Base-by-base conservation (phyloP, 1,140 invertebrate genomes). In the Gonioctena quinquepunctata region DNA sequence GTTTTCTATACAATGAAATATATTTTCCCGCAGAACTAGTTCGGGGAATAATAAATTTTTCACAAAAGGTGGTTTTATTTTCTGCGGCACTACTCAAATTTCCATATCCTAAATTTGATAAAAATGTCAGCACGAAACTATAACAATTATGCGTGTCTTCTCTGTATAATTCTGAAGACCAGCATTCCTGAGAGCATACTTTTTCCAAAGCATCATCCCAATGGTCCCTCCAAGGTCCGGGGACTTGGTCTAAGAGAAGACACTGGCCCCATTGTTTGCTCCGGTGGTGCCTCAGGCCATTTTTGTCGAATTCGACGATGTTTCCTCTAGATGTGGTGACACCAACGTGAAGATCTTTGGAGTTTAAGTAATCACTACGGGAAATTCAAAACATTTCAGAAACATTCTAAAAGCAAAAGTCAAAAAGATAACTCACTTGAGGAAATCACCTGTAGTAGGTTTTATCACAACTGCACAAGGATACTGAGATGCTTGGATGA, bases 271-370 rank as follows among this genome's bases (percentile, higher is more conserved):
- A 93, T 78, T 86, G 80, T 80, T 81, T 79, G 80, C 86, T 84
- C 80, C 80, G 66, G 49, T 86, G 86, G 70, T 75, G 82, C 71
- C 84, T 86, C 11, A 94, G 84, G 21, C 93, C 93, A 75, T 89
- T 83, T 74, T 87, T 87, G 86, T 93, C 91, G 83, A 91, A 94
- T 84, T 94, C 93, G 67, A 92, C 88, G 18, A 94, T 90, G 79
- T 85, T 85, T 57, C 92, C 91, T 68, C 85, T 86, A 59, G 91
- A 93, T 76, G 90, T 91, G 52, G 92, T 94, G 65, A 94, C 88
- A 49, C 92, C 92, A 82, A 94, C 94, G 82, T 94, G 93, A 57
- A 94, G 87, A 86, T 94, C 91, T 82, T 89, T 90, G 49, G 89
- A 89, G 83, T 92, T 91, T 79, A 88, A 89, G 82, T 93, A 93